Conservation (phyloP, 2,113 vertebrate species). For the Genyomyrus donnyi region DNA sequence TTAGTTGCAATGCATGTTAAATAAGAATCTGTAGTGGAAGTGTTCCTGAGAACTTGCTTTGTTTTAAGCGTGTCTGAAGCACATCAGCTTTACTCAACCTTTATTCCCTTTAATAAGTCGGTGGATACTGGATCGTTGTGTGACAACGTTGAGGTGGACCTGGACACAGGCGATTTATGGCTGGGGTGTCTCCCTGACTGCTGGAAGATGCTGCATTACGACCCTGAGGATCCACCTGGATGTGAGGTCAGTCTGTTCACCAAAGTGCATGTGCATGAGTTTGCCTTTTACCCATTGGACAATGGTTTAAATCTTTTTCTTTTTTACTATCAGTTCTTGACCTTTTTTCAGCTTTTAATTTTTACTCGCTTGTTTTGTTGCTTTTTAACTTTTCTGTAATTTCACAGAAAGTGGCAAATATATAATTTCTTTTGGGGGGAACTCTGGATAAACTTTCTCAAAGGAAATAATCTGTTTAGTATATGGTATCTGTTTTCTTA, state of each 20-base stretch:
- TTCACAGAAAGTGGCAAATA: not conserved
- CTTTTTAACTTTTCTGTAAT: not conserved
- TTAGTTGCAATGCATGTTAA: not conserved
- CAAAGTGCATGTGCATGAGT: not conserved
- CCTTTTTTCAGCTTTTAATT: not conserved
- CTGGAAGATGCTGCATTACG: constrained; percentile 50
- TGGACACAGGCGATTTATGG: constrained; percentile 76
- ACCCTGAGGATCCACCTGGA: constrained; percentile 67
- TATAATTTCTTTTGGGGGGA: not conserved
- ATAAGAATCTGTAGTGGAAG: not conserved
- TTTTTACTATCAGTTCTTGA: not conserved
- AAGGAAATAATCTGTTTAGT: not conserved
- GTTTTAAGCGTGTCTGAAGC: not conserved
- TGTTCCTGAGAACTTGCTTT: not conserved
- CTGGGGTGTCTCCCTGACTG: constrained; percentile 74
- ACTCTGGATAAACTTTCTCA: not conserved
- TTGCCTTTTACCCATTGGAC: not conserved
- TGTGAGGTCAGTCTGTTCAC: constrained; percentile 73
- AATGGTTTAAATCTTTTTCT: not conserved
- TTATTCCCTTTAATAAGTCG: constrained; percentile 45
- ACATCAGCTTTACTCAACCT: not conserved
- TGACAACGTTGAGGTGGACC: constrained; percentile 80
- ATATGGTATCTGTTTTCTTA: not conserved
- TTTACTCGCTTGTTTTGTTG: not conserved
- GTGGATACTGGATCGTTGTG: constrained; percentile 64